Evolutionary conservation across 2,797 vertebrate species (phyloP).

Genomic region (Ispidina picta): DNA sequence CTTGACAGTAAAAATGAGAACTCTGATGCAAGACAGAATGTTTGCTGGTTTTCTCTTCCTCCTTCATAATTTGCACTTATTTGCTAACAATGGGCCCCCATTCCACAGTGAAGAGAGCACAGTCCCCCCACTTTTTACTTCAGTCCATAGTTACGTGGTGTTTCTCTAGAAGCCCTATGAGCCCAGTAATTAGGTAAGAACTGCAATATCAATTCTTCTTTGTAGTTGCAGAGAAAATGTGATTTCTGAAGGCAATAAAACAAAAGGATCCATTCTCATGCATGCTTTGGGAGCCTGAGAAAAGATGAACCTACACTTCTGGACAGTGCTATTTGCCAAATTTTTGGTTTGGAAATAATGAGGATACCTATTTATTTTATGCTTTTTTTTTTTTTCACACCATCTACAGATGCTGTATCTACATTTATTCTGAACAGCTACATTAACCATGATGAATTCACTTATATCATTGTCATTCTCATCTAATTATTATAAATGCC

Average conservation of each 20-base stretch:
- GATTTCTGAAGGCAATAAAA: not conserved
- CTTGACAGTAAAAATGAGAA: conserved; percentile 14
- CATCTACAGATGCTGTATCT: conserved; percentile 26
- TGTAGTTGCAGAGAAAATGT: not conserved
- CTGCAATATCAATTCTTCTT: not conserved
- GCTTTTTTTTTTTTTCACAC: conserved; percentile 52
- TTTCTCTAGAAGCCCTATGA: not conserved
- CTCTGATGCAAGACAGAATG: conserved; percentile 3
- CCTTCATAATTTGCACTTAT: not conserved
- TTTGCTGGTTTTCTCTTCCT: not conserved
- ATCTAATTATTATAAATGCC: conserved; percentile 65
- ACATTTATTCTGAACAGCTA: conserved; percentile 58
- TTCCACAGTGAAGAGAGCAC: not conserved
- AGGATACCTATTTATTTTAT: conserved; percentile 37
- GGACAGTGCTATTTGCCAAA: not conserved
- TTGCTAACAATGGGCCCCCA: not conserved
- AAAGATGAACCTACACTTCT: not conserved
- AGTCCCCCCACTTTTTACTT: not conserved
- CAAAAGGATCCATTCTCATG: not conserved
- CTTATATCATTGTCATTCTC: conserved; percentile 44
- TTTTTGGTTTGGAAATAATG: conserved; percentile 34
- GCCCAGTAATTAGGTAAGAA: not conserved
- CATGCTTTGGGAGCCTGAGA: not conserved
- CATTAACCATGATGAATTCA: conserved; percentile 59
- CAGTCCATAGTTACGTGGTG: not conserved